Evolutionary conservation across 2,888 invertebrate genomes (phyloP).

Genomic region (Pollenia amentaria): DNA sequence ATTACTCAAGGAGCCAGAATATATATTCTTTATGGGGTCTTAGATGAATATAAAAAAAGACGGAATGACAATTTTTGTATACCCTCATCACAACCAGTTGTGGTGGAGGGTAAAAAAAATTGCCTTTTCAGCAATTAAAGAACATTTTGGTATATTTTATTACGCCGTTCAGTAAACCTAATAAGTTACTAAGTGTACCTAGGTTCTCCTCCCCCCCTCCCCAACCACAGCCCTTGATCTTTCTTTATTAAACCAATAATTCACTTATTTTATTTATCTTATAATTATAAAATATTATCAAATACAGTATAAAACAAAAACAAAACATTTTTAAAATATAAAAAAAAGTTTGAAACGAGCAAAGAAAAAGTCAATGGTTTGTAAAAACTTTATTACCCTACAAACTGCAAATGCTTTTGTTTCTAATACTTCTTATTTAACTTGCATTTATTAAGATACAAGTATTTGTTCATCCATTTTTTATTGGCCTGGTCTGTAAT

Average conservation of each 20-base stretch:
- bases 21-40: too few species aligned
- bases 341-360: neutral
- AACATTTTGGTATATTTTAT: neutral
- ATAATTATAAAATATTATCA: too few species aligned
- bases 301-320: neutral
- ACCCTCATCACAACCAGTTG: too few species aligned
- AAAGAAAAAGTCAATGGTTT: neutral
- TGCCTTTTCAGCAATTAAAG: neutral
- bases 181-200: too few species aligned
- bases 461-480: conserved; percentile 1
- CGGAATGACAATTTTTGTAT: too few species aligned
- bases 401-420: neutral
- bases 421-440: conserved; percentile 1
- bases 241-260: too few species aligned
- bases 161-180: too few species aligned
- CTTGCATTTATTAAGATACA: neutral
- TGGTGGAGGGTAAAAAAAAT: neutral
- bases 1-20: too few species aligned
- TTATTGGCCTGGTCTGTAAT: conserved; percentile 20
- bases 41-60: too few species aligned
- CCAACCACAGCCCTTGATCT: too few species aligned
- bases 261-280: too few species aligned
- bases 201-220: too few species aligned
- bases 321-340: neutral
- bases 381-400: conserved; percentile 2